These are phyloP conservation scores for Artemisiospiza belli DNA, from an alignment of 2,113 vertebrate species.

Conservation along the genomic window DNA sequence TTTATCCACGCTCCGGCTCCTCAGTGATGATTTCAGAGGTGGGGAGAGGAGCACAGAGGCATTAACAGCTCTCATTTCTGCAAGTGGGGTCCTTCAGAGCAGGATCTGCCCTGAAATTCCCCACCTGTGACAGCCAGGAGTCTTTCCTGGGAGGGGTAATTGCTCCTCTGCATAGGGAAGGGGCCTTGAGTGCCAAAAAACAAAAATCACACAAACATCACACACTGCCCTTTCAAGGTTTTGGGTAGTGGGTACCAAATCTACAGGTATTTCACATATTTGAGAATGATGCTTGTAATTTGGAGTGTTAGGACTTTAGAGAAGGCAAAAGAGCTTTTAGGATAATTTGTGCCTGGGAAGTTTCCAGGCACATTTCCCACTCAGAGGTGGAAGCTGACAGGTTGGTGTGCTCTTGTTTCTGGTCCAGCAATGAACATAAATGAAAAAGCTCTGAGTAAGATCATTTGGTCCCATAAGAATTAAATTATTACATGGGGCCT, in stretches of 20 bases:
- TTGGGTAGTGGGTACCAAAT: neutral
- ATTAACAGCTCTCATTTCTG: neutral
- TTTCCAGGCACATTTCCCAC: neutral
- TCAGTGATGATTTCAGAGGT: neutral
- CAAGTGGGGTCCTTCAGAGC: neutral
- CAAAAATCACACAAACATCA: too few species aligned
- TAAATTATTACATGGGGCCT: neutral
- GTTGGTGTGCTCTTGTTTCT: neutral
- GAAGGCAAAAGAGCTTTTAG: neutral
- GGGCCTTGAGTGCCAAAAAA: neutral
- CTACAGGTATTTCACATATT: neutral
- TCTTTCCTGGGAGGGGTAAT: neutral
- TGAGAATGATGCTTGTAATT: neutral
- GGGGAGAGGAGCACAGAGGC: neutral
- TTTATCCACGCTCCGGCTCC: neutral
- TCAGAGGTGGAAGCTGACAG: neutral
- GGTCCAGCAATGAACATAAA: neutral
- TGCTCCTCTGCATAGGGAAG: neutral
- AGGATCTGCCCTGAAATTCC: neutral
- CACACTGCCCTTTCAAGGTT: neutral
- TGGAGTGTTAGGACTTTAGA: neutral
- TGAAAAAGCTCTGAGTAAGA: neutral
- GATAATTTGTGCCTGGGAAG: neutral
- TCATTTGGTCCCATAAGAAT: neutral
- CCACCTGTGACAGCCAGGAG: neutral